These are phyloP conservation scores for Marasmarcha lunaedactyla DNA, from an alignment of 2,888 invertebrate species.

Conservation along the genomic window DNA sequence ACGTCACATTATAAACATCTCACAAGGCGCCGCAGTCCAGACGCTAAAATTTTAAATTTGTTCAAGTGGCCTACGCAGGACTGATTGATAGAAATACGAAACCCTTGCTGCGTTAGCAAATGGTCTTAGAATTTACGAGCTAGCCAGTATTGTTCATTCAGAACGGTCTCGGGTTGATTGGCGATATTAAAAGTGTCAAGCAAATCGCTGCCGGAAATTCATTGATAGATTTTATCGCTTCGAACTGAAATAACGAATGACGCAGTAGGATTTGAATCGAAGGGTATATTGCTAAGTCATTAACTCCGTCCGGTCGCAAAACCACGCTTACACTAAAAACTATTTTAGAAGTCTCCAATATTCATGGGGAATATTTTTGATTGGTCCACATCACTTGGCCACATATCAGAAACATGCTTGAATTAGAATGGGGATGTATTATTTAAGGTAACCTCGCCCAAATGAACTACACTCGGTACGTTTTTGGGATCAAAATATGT, in stretches of 20 bases:
- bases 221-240: conserved; percentile 66
- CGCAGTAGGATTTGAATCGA: conserved; percentile 53
- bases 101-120: conserved; percentile 23
- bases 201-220: conserved; percentile 59
- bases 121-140: conserved; percentile 59
- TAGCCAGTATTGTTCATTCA: conserved; percentile 61
- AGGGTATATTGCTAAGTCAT: conserved; percentile 61
- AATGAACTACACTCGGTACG: no score
- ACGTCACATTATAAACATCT: no score
- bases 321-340: conserved; percentile 44
- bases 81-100: no score
- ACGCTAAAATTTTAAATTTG: conserved; percentile 9
- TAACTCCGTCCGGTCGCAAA: conserved; percentile 60
- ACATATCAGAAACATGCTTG: no score
- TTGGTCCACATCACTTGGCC: not conserved
- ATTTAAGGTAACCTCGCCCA: no score
- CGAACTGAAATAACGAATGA: conserved; percentile 51
- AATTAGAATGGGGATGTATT: no score
- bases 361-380: not conserved
- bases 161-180: conserved; percentile 52
- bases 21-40: conserved; percentile 15
- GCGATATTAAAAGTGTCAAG: conserved; percentile 67
- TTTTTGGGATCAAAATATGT: no score
- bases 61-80: not conserved
- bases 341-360: conserved; percentile 40